Percentiles rank a stretch among this genome's conserved stretches.
Conservation (phyloP, 2,797 vertebrate species). For the Acestrorhynchus altus region DNA sequence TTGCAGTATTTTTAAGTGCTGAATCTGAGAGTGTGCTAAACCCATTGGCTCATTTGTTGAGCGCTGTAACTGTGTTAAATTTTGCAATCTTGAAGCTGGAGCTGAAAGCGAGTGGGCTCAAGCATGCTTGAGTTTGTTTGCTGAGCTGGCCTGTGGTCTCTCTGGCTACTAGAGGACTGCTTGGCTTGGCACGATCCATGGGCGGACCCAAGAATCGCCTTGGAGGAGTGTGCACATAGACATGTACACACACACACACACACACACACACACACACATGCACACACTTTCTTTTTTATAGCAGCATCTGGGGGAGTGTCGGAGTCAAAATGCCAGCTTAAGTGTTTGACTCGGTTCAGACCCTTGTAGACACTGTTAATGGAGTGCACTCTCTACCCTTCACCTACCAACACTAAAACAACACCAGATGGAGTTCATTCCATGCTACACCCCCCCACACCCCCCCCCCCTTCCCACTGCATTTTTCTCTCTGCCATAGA, state of each 20-base stretch:
- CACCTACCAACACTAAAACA: conserved; percentile 59
- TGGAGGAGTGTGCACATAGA: conserved; percentile 65
- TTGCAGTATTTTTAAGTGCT: conserved; percentile 41
- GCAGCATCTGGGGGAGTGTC: conserved; percentile 59
- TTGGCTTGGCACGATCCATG: conserved; percentile 35
- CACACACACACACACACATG: conserved; percentile 57
- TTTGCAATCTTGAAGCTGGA: conserved; percentile 54
- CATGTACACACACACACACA: conserved; percentile 68
- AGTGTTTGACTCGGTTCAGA: conserved; percentile 76
- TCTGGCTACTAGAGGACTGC: conserved; percentile 43
- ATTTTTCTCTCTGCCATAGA: conserved; percentile 5
- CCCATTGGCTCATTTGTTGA: conserved; percentile 7
- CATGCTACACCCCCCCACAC: conserved; percentile 29
- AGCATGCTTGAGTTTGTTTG: conserved; percentile 65
- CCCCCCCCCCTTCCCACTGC: conserved; percentile 1
- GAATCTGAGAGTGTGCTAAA: conserved; percentile 31
- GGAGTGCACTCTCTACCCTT: conserved; percentile 64
- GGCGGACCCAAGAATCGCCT: conserved; percentile 51
- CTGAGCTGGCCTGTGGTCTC: conserved; percentile 29
- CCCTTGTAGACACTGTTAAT: conserved; percentile 70
- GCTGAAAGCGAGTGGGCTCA: conserved; percentile 69
- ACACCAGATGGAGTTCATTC: conserved; percentile 60
- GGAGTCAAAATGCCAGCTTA: conserved; percentile 72
- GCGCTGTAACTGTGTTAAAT: conserved; percentile 13
- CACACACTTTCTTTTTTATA: conserved; percentile 27